phyloP scores from a whole-genome alignment of 2,797 vertebrate species.

The Enteromius fasciolatus region DNA sequence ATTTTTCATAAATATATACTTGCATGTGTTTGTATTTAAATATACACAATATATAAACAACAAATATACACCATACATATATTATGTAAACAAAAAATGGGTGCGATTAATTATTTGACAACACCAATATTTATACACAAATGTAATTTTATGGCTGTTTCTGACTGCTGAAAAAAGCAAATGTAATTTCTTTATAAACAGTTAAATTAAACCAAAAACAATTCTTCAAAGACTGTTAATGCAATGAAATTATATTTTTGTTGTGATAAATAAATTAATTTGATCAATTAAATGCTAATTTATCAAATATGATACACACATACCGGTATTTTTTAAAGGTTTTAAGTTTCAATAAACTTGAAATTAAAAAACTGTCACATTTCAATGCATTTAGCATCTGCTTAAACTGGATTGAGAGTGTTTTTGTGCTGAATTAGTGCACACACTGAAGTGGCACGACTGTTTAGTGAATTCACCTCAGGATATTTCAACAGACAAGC shows the following conservation, averaged over 20 bases:
- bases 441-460: background rate
- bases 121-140: background rate
- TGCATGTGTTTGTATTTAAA: too few relatives aligned
- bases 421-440: constrained; percentile 7
- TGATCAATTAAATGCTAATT: background rate
- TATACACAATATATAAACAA: too few relatives aligned
- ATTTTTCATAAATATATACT: too few relatives aligned
- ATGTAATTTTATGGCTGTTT: background rate
- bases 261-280: background rate
- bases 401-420: background rate
- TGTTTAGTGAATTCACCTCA: background rate
- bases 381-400: background rate
- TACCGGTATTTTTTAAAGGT: background rate
- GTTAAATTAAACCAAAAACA: background rate
- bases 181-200: too few relatives aligned
- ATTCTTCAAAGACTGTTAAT: background rate
- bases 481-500: constrained; percentile 4
- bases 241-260: background rate
- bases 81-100: too few relatives aligned
- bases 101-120: too few relatives aligned
- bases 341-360: background rate
- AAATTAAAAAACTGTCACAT: background rate
- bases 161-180: background rate
- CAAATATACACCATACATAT: too few relatives aligned
- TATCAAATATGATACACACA: background rate